These are phyloP conservation scores for Cottoperca gobio DNA, from an alignment of 2,797 vertebrate species.

Conservation along the genomic window DNA sequence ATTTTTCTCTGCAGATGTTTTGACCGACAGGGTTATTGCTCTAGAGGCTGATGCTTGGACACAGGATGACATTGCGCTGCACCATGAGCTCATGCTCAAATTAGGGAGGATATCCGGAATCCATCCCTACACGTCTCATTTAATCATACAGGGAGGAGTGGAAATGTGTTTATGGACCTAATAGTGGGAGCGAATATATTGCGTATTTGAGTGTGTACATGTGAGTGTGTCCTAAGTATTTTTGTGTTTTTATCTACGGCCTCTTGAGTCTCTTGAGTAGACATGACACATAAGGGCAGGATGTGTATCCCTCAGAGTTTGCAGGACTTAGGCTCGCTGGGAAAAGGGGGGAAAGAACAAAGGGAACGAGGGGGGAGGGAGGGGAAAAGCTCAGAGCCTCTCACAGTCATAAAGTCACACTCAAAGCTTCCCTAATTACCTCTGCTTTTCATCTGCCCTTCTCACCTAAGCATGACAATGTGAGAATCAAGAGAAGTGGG, in stretches of 20 bases:
- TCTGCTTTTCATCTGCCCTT: conserved; percentile 66
- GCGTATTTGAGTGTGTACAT: conserved; percentile 40
- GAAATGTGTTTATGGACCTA: conserved; percentile 70
- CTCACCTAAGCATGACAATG: conserved; percentile 59
- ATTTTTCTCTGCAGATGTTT: conserved; percentile 81
- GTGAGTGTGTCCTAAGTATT: conserved; percentile 28
- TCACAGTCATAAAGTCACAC: conserved; percentile 64
- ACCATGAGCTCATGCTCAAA: conserved; percentile 82
- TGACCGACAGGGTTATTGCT: conserved; percentile 80
- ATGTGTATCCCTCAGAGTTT: conserved; percentile 54
- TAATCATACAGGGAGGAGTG: conserved; percentile 76
- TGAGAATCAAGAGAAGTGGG: conserved; percentile 37
- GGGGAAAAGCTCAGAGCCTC: conserved; percentile 52
- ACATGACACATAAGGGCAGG: conserved; percentile 58
- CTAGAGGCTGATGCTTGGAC: conserved; percentile 79
- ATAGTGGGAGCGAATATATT: conserved; percentile 51
- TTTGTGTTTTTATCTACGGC: conserved; percentile 51
- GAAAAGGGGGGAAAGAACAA: conserved; percentile 53
- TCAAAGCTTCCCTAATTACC: conserved; percentile 65
- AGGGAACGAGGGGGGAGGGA: conserved; percentile 38
- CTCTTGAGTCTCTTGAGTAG: conserved; percentile 50
- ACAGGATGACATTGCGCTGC: conserved; percentile 72
- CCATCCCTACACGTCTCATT: conserved; percentile 76
- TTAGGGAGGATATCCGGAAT: conserved; percentile 85
- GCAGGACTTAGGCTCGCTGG: conserved; percentile 26